Conservation (phyloP, 2,888 invertebrate genomes). For the Drosophila heteroneura region DNA sequence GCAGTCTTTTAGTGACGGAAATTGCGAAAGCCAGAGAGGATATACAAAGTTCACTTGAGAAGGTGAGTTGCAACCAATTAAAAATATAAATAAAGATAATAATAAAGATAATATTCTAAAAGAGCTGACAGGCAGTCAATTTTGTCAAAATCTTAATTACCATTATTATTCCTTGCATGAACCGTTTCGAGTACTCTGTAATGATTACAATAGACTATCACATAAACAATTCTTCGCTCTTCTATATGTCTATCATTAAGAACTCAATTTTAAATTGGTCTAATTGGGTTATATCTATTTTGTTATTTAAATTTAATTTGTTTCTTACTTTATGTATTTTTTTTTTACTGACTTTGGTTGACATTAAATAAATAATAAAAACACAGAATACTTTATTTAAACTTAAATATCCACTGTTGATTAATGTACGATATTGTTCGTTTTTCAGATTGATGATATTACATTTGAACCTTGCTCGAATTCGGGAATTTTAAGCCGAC, state of each 20-base stretch:
- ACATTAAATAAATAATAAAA: not conserved
- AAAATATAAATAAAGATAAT: not conserved
- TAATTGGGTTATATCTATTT: not conserved
- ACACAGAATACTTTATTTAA: not conserved
- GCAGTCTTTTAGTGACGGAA: constrained; percentile 91
- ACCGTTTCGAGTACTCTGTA: not conserved
- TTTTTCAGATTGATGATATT: constrained; percentile 88
- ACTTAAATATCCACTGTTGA: not conserved
- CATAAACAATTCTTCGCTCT: not conserved
- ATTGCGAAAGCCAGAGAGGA: constrained; percentile 95
- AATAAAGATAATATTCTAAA: too few species aligned
- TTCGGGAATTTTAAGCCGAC: constrained; percentile 86
- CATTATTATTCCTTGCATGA: not conserved
- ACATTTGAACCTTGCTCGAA: constrained; percentile 86
- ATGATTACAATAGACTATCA: not conserved
- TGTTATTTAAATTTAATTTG: not conserved
- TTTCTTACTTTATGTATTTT: not conserved
- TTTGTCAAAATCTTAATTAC: not conserved
- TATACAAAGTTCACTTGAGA: constrained; percentile 91
- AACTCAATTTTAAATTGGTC: not conserved
- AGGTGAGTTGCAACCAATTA: constrained; percentile 86
- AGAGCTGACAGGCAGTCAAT: not conserved
- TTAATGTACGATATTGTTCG: not conserved
- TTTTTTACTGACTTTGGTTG: not conserved
- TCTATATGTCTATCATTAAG: not conserved